These are phyloP conservation scores for Cepphus grylle DNA, from an alignment of 2,113 vertebrate species.

Conservation along the genomic window DNA sequence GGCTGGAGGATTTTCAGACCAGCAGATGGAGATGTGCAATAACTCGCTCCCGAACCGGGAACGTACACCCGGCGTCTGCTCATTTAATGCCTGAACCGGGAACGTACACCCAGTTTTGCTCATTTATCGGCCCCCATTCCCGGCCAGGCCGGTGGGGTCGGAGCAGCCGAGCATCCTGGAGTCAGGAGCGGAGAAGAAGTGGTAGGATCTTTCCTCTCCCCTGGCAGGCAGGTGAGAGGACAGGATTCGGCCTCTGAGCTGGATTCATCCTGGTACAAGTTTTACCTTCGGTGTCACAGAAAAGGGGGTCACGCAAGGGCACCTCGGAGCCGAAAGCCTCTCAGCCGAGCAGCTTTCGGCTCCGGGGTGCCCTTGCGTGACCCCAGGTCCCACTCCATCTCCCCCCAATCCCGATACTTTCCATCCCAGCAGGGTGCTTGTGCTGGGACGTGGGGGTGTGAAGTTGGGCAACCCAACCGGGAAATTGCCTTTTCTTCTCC, in stretches of 20 bases:
- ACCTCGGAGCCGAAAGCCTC: neutral
- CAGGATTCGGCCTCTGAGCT: neutral
- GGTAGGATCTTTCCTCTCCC: rapidly evolving
- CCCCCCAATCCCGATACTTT: neutral
- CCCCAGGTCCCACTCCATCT: neutral
- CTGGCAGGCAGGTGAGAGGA: neutral
- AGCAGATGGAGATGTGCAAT: conserved; percentile 75
- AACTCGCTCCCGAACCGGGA: neutral
- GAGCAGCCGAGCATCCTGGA: rapidly evolving
- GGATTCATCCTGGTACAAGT: neutral
- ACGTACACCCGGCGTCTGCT: neutral
- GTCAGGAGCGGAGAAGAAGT: neutral
- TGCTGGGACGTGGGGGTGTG: rapidly evolving
- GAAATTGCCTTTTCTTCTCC: neutral
- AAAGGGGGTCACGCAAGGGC: neutral
- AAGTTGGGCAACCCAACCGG: rapidly evolving
- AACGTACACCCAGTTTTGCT: rapidly evolving
- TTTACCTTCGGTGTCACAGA: neutral
- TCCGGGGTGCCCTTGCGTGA: neutral
- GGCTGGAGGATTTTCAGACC: conserved; percentile 27
- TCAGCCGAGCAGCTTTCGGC: too few species aligned
- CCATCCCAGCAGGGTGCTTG: neutral
- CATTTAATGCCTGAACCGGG: neutral
- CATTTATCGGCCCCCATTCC: neutral
- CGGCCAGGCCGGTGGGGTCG: rapidly evolving